Evolutionary conservation across 2,113 vertebrate species (phyloP).

Genomic region (Gnathonemus echidnorhynchus): DNA sequence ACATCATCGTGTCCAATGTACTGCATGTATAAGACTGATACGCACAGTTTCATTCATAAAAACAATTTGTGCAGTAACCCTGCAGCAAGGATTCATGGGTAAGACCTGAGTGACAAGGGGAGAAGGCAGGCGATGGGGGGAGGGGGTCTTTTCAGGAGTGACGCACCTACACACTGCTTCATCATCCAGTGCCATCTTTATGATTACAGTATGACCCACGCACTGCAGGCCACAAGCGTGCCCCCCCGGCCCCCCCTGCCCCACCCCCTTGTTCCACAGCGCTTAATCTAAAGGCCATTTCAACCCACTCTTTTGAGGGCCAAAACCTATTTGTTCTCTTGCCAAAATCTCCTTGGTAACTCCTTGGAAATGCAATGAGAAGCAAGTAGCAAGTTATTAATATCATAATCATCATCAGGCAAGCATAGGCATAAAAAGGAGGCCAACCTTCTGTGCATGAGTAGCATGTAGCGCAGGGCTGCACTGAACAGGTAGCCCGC

Average conservation of each 20-base stretch:
- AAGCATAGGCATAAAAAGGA: background rate
- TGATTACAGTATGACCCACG: background rate
- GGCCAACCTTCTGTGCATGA: background rate
- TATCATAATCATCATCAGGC: background rate
- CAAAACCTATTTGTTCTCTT: background rate
- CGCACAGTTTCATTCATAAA: background rate
- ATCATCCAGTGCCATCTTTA: background rate
- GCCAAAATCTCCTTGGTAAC: background rate
- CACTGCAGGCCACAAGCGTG: background rate
- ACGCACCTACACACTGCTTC: background rate
- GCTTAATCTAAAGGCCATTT: background rate
- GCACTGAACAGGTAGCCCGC: background rate
- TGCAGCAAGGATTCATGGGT: background rate
- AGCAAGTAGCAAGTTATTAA: background rate
- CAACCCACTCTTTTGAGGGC: background rate
- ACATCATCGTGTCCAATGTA: background rate
- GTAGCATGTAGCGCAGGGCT: background rate
- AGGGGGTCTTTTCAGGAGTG: background rate
- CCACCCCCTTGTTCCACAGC: background rate
- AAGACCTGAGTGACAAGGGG: background rate
- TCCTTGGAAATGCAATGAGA: background rate
- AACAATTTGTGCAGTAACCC: background rate
- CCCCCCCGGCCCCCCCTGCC: background rate
- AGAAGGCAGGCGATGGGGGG: background rate
- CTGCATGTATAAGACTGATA: conserved; percentile 4